Evolutionary conservation across 1,140 invertebrate species (phyloP).

Genomic region (Zaprionus camerounensis): DNA sequence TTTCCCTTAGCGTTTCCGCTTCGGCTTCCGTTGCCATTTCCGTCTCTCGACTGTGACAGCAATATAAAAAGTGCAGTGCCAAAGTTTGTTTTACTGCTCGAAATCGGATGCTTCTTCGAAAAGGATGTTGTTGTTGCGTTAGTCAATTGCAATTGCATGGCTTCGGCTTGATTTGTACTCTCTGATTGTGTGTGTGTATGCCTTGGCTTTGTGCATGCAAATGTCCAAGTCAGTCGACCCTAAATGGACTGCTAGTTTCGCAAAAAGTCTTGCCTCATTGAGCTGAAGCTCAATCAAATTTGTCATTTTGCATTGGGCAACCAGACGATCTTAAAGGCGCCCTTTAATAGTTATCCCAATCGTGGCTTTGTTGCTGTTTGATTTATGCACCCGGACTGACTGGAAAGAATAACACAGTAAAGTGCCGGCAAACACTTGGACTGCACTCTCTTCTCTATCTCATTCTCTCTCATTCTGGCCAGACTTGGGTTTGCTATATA

Average conservation of each 20-base stretch:
- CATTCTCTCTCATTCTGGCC: conserved; percentile 38
- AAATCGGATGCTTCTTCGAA: conserved; percentile 31
- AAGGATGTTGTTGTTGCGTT: conserved; percentile 11
- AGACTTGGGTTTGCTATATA: conserved; percentile 64
- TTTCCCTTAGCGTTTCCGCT: conserved; percentile 43
- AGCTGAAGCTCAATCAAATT: conserved; percentile 45
- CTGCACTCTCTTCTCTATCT: conserved; percentile 27
- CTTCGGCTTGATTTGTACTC: conserved; percentile 40
- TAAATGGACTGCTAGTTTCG: conserved; percentile 21
- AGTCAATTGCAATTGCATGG: conserved; percentile 44
- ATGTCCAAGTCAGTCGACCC: conserved; percentile 35
- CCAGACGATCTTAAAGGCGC: conserved; percentile 25
- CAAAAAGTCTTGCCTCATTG: conserved; percentile 13
- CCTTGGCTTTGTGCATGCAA: conserved; percentile 42
- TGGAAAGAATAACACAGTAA: conserved; percentile 77
- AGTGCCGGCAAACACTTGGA: conserved; percentile 78
- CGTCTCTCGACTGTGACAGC: conserved; percentile 38
- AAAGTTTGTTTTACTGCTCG: conserved; percentile 52
- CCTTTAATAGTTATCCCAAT: conserved; percentile 40
- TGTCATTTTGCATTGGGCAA: conserved; percentile 11
- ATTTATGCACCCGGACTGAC: conserved; percentile 70
- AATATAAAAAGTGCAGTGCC: conserved; percentile 45
- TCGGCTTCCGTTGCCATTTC: conserved; percentile 35
- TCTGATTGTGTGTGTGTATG: not conserved
- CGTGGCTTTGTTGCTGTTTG: conserved; percentile 39